Percentiles rank a stretch among this genome's conserved stretches.
These are phyloP conservation scores for Tylochromis polylepis DNA, from an alignment of 2,113 vertebrate species.

Conservation along the genomic window DNA sequence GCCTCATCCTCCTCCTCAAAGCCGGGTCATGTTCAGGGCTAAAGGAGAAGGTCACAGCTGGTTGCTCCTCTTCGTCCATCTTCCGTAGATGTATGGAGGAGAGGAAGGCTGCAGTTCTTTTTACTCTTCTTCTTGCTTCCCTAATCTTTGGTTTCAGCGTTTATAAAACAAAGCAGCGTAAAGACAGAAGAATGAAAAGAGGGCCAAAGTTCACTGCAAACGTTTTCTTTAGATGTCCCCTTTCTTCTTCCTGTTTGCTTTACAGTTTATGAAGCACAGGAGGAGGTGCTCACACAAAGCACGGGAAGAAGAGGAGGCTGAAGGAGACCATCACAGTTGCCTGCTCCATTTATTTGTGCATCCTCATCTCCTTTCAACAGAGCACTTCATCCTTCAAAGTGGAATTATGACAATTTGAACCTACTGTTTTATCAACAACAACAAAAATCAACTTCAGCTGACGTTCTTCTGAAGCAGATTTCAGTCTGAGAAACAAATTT, in stretches of 20 bases:
- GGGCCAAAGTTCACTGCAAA: background rate
- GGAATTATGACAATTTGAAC: background rate
- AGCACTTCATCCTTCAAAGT: background rate
- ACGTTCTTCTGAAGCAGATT: background rate
- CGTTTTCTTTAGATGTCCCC: background rate
- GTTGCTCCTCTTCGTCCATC: constrained; percentile 27
- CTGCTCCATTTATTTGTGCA: background rate
- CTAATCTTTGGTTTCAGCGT: background rate
- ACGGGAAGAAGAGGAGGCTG: background rate
- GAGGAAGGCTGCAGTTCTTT: background rate
- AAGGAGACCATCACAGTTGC: background rate
- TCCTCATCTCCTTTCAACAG: background rate
- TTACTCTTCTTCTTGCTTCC: constrained; percentile 4
- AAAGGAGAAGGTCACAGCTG: constrained; percentile 51
- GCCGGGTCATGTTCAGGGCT: constrained; percentile 58
- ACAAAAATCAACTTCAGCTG: background rate
- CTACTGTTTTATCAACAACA: background rate
- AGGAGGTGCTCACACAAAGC: background rate
- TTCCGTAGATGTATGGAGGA: background rate
- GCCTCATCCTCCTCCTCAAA: background rate
- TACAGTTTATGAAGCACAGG: background rate
- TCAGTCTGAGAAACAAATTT: background rate
- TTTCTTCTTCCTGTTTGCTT: background rate
- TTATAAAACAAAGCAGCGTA: constrained; percentile 5
- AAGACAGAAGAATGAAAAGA: background rate